Conservation (phyloP, 2,888 invertebrate species). For the Ectemnius lituratus region DNA sequence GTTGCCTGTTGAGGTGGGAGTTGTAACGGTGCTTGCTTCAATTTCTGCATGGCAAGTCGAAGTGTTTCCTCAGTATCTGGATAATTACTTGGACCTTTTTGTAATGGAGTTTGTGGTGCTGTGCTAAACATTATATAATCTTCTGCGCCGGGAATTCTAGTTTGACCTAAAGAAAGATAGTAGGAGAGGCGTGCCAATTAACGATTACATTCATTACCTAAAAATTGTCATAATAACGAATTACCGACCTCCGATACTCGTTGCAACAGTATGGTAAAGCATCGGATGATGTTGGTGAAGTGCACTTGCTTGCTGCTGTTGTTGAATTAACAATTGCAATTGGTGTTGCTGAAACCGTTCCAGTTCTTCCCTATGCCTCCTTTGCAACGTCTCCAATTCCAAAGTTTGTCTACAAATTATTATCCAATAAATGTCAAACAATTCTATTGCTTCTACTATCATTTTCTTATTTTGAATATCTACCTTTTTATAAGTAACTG, state of each 20-base stretch:
- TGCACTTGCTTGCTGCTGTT: conserved; percentile 75
- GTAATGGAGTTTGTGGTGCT: conserved; percentile 72
- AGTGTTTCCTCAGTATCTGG: conserved; percentile 76
- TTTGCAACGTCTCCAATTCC: conserved; percentile 78
- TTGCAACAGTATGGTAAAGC: conserved; percentile 72
- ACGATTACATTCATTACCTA: too few relatives aligned
- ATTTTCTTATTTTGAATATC: neutral
- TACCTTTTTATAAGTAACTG: conserved; percentile 76
- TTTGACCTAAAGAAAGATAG: conserved; percentile 62
- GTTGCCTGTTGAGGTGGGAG: conserved; percentile 61
- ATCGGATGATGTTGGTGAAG: conserved; percentile 75
- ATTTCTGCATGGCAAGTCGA: conserved; percentile 73
- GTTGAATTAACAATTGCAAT: conserved; percentile 73
- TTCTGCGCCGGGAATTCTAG: conserved; percentile 71
- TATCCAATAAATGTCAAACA: neutral
- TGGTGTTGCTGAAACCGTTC: conserved; percentile 76
- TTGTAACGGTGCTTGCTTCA: conserved; percentile 67
- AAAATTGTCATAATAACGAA: neutral
- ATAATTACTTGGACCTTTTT: conserved; percentile 70
- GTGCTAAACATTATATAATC: conserved; percentile 75
- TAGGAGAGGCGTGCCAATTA: conserved; percentile 1
- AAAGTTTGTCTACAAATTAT: conserved; percentile 74
- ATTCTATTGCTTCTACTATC: neutral
- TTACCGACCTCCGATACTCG: conserved; percentile 68
- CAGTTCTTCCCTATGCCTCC: conserved; percentile 76